These are phyloP conservation scores for Conomelus anceps DNA, from an alignment of 2,888 invertebrate species.

Conservation along the genomic window DNA sequence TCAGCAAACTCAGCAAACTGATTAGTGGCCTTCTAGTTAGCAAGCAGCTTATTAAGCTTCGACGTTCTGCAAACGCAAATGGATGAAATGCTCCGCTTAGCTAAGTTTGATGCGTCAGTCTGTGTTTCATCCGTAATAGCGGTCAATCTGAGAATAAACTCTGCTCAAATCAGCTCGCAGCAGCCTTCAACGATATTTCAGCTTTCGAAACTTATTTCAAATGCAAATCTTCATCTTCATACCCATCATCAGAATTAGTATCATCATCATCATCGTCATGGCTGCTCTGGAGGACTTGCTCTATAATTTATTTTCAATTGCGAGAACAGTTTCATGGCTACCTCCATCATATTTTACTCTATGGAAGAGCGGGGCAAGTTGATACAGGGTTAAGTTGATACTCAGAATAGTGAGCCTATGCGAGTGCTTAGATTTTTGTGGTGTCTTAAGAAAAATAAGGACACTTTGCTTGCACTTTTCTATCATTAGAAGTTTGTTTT, in stretches of 20 bases:
- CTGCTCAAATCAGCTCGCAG: neutral
- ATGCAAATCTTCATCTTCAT: neutral
- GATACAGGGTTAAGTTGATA: too few species aligned
- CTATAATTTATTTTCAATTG: too few species aligned
- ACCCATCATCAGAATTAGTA: too few species aligned
- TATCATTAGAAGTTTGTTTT: too few species aligned
- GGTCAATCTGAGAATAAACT: neutral
- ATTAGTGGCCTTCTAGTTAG: neutral
- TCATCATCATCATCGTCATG: neutral
- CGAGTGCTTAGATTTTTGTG: too few species aligned
- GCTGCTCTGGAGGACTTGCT: too few species aligned
- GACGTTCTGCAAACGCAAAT: neutral
- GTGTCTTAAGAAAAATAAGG: too few species aligned
- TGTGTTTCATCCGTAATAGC: neutral
- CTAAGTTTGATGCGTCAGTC: neutral
- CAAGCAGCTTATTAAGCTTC: neutral
- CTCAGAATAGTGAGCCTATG: too few species aligned
- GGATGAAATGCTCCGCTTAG: neutral
- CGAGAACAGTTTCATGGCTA: too few species aligned
- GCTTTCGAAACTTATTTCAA: neutral
- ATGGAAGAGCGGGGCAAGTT: too few species aligned
- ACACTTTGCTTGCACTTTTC: too few species aligned
- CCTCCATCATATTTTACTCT: too few species aligned
- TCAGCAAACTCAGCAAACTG: neutral
- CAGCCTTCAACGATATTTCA: neutral